A percentile compares a stretch with the other conserved stretches of the same genome.
phyloP scores from a whole-genome alignment of 2,113 vertebrate species.

The Todiramphus chloris region DNA sequence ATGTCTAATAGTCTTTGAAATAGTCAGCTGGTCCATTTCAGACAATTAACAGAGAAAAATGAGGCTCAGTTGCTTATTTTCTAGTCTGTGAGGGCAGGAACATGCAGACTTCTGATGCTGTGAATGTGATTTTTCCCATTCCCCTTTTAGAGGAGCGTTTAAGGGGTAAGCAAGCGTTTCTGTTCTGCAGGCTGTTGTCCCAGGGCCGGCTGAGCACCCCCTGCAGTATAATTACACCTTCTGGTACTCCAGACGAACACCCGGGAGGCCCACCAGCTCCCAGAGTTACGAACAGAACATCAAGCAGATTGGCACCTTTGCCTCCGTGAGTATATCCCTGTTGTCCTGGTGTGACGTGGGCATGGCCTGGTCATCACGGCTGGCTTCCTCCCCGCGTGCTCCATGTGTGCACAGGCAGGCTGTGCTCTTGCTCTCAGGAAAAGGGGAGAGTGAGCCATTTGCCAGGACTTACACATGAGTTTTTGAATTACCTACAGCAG shows the following conservation, averaged over 20 bases:
- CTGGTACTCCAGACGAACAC: slow-evolving; percentile 84
- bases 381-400: background rate
- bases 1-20: background rate
- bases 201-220: slow-evolving; percentile 83
- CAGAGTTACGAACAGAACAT: slow-evolving; percentile 87
- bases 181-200: slow-evolving; percentile 76
- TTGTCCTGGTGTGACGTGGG: background rate
- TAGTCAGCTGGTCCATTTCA: background rate
- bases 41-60: background rate
- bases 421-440: background rate
- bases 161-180: background rate
- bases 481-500: background rate
- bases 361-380: accelerated
- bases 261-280: slow-evolving; percentile 82
- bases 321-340: slow-evolving; percentile 76
- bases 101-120: background rate
- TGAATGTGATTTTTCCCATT: background rate
- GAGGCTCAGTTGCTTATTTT: background rate
- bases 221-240: slow-evolving; percentile 87
- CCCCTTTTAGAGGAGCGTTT: background rate
- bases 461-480: background rate
- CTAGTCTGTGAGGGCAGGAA: background rate
- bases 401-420: background rate
- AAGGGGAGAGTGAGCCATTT: background rate
- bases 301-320: slow-evolving; percentile 87